phyloP scores from a whole-genome alignment of 2,797 vertebrate genomes.

The Hephaestus fuliginosus region DNA sequence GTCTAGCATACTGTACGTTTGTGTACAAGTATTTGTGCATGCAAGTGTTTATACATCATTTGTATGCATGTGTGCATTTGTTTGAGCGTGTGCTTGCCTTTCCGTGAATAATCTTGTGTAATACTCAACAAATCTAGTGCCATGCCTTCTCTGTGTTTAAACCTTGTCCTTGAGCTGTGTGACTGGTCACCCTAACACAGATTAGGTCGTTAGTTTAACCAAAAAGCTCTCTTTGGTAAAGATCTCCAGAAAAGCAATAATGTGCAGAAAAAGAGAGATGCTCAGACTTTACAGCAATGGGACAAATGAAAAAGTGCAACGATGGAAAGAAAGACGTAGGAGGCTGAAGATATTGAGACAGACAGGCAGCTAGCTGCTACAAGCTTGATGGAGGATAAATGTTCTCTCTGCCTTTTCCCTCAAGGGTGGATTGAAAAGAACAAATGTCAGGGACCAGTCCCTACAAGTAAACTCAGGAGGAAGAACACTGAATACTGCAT shows the following conservation, averaged over 20 bases:
- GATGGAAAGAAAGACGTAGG: conserved; percentile 31
- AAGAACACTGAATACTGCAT: conserved; percentile 52
- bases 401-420: conserved; percentile 71
- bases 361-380: conserved; percentile 55
- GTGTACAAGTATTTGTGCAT: background rate
- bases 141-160: background rate
- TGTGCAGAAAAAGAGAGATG: conserved; percentile 19
- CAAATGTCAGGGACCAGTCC: conserved; percentile 77
- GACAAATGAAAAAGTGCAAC: background rate
- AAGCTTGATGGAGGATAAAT: conserved; percentile 74
- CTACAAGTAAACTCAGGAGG: conserved; percentile 75
- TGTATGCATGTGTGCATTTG: background rate
- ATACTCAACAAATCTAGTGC: background rate
- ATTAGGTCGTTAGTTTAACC: background rate
- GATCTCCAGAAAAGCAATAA: background rate
- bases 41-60: conserved; percentile 1
- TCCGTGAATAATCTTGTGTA: background rate
- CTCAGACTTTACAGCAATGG: background rate
- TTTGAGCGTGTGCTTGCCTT: background rate
- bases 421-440: conserved; percentile 73
- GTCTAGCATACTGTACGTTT: conserved; percentile 4
- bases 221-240: conserved; percentile 7
- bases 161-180: background rate
- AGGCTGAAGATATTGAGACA: conserved; percentile 43
- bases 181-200: background rate